Percentiles rank a stretch among this genome's conserved stretches.
Conservation (phyloP, 1,140 invertebrate species). For the Camponotus pennsylvanicus region DNA sequence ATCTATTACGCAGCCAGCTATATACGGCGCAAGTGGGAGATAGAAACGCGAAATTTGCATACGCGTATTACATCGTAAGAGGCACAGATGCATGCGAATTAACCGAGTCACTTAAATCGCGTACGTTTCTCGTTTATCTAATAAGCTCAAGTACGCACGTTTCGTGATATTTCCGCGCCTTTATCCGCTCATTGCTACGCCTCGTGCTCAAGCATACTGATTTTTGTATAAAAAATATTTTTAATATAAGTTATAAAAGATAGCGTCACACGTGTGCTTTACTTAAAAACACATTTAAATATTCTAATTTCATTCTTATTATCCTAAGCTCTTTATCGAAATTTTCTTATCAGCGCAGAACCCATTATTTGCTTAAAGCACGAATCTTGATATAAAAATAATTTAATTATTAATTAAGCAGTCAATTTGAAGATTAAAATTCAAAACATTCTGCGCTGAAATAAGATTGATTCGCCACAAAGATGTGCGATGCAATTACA, state of each 20-base stretch:
- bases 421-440: no score
- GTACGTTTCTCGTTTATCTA: slow-evolving; percentile 49
- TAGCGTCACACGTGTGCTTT: background rate
- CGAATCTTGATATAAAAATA: no score
- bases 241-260: background rate
- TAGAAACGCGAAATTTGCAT: slow-evolving; percentile 40
- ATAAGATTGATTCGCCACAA: background rate
- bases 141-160: slow-evolving; percentile 31
- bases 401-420: no score
- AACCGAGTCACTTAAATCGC: slow-evolving; percentile 44
- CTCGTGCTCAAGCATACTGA: background rate
- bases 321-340: no score
- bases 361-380: no score
- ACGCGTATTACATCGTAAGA: slow-evolving; percentile 10
- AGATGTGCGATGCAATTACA: background rate
- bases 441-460: no score
- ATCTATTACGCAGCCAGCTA: slow-evolving; percentile 14
- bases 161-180: background rate
- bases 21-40: background rate
- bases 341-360: no score
- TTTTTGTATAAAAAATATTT: background rate
- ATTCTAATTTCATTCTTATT: background rate
- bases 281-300: background rate
- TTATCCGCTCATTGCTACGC: slow-evolving; percentile 1
- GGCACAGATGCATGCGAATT: slow-evolving; percentile 18